These are phyloP conservation scores for Chymomyza costata DNA, from an alignment of 1,140 invertebrate genomes.

Conservation along the genomic window DNA sequence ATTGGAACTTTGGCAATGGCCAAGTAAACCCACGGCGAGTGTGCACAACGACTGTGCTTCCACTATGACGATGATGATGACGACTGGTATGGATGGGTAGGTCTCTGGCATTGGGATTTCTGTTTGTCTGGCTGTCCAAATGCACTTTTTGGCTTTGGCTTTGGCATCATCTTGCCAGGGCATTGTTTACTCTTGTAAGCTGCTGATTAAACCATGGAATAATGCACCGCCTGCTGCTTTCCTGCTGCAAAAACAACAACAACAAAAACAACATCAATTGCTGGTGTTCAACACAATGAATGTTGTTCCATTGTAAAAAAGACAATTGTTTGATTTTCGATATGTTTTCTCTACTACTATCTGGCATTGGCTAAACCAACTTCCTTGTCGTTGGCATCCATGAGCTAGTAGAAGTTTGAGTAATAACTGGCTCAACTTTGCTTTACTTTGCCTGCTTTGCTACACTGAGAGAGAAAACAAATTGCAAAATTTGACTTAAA, in stretches of 20 bases:
- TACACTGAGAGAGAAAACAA: too few species aligned
- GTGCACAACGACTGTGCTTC: neutral
- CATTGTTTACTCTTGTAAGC: constrained; percentile 67
- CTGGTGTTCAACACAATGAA: constrained; percentile 42
- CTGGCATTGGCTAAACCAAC: neutral
- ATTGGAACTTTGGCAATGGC: too few species aligned
- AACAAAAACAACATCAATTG: constrained; percentile 40
- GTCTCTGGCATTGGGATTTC: constrained; percentile 1
- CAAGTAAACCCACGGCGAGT: too few species aligned
- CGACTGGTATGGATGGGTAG: constrained; percentile 18
- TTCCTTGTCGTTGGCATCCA: neutral
- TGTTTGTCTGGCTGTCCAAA: constrained; percentile 16
- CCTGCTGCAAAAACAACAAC: constrained; percentile 16
- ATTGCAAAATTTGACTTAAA: too few species aligned
- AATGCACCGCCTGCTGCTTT: constrained; percentile 16
- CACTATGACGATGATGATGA: constrained; percentile 2
- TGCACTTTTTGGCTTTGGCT: constrained; percentile 39
- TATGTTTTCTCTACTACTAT: constrained; percentile 41
- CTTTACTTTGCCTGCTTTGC: too few species aligned
- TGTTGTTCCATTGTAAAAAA: constrained; percentile 45
- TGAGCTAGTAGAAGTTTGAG: constrained; percentile 7
- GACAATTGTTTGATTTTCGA: constrained; percentile 72
- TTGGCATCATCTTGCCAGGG: constrained; percentile 1
- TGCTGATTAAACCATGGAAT: constrained; percentile 68
- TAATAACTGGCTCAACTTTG: neutral